These are phyloP conservation scores for Austrofundulus limnaeus DNA, from an alignment of 2,113 vertebrate genomes.

Conservation along the genomic window DNA sequence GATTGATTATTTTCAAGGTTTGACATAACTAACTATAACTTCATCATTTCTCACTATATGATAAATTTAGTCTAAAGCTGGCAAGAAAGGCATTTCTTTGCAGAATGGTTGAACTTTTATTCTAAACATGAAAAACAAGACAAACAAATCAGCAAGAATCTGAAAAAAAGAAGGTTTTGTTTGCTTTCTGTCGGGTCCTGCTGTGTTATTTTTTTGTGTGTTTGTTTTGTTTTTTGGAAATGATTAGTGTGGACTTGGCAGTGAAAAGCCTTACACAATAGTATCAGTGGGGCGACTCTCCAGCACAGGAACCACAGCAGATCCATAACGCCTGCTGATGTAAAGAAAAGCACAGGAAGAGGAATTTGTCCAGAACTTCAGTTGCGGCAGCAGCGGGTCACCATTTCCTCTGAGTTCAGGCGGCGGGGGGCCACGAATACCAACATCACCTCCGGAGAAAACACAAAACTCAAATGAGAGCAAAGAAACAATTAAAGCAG, in stretches of 20 bases:
- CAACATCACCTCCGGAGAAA: conserved; percentile 50
- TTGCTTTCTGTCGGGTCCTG: neutral
- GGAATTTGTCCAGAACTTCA: conserved; percentile 54
- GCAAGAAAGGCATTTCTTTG: no score
- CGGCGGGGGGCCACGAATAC: conserved; percentile 44
- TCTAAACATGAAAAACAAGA: neutral
- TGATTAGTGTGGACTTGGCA: conserved; percentile 12
- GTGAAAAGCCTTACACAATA: conserved; percentile 64
- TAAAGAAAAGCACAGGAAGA: conserved; percentile 48
- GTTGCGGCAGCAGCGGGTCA: conserved; percentile 12
- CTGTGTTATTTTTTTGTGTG: no score
- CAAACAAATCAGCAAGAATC: neutral
- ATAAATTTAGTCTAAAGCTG: no score
- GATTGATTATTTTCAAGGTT: no score
- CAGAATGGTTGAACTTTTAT: neutral
- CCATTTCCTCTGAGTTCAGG: conserved; percentile 39
- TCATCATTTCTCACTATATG: no score
- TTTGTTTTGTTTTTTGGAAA: conserved; percentile 9
- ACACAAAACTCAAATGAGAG: conserved; percentile 41
- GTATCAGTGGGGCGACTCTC: conserved; percentile 54
- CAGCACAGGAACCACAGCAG: conserved; percentile 52
- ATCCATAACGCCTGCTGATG: conserved; percentile 66
- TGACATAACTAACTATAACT: no score
- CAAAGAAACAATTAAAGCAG: conserved; percentile 46
- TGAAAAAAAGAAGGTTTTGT: neutral